Evolutionary conservation across 2,113 vertebrate species (phyloP).

Genomic region (Nyctibius bracteatus): DNA sequence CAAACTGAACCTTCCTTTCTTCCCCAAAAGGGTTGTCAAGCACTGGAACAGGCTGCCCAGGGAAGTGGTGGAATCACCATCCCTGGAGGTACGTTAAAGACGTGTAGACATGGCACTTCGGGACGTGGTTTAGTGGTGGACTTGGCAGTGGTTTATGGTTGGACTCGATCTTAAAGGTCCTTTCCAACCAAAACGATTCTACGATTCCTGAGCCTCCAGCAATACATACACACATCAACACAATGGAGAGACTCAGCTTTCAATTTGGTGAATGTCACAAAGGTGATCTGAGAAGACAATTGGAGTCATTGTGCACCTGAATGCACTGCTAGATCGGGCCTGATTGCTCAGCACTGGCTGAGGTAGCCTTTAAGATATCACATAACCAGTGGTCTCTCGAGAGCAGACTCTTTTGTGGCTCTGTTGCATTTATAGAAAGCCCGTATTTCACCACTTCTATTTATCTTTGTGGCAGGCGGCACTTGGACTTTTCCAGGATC

Average conservation of each 20-base stretch:
- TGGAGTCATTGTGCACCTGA: not conserved
- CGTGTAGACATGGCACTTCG: fast-evolving
- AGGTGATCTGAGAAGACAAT: not conserved
- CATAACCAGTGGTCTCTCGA: not conserved
- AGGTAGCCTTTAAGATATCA: not conserved
- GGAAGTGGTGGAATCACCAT: not conserved
- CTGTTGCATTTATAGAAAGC: not conserved
- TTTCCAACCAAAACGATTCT: not conserved
- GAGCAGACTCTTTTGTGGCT: not conserved
- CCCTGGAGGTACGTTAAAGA: not conserved
- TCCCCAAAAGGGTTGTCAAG: not conserved
- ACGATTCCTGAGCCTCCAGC: not conserved
- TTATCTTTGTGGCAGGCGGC: not conserved
- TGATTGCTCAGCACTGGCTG: not conserved
- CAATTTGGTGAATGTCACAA: not conserved
- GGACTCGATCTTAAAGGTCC: not conserved
- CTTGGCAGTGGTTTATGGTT: not conserved
- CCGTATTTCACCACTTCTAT: not conserved
- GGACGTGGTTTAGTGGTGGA: not conserved
- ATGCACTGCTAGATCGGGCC: not conserved
- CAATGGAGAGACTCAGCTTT: not conserved
- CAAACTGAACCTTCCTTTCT: not conserved
- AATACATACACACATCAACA: not conserved
- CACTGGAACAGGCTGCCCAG: not conserved
- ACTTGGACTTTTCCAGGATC: not conserved